These are phyloP conservation scores for Microcaecilia unicolor DNA, from an alignment of 2,797 vertebrate species.

Conservation along the genomic window DNA sequence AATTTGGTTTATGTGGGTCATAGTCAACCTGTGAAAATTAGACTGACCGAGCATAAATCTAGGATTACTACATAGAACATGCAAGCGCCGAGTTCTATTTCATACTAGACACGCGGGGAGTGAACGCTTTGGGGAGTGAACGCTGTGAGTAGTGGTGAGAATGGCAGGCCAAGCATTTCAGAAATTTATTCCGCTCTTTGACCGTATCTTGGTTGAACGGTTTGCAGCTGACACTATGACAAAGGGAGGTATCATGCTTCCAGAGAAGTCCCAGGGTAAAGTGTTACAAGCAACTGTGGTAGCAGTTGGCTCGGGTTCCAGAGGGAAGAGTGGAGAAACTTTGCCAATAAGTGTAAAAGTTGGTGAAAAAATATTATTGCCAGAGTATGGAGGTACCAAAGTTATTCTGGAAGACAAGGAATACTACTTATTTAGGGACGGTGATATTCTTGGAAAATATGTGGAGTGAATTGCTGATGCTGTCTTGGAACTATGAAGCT, in stretches of 20 bases:
- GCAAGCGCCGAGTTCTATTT: too few relatives aligned
- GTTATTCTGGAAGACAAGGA: slow-evolving; percentile 90
- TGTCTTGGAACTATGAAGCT: slow-evolving; percentile 32
- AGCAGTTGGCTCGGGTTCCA: slow-evolving; percentile 74
- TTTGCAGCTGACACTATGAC: slow-evolving; percentile 77
- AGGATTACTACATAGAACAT: too few relatives aligned
- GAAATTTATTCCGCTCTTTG: slow-evolving; percentile 89
- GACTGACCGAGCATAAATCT: too few relatives aligned
- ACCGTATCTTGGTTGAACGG: slow-evolving; percentile 89
- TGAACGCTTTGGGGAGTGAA: too few relatives aligned
- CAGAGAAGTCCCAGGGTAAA: slow-evolving; percentile 90
- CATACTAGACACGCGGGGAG: too few relatives aligned
- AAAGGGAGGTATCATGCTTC: slow-evolving; percentile 95
- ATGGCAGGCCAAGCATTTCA: slow-evolving; percentile 81
- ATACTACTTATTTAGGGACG: slow-evolving; percentile 93
- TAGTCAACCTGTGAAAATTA: too few relatives aligned
- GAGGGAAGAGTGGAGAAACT: slow-evolving; percentile 72
- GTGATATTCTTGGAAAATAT: slow-evolving; percentile 92
- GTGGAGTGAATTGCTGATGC: slow-evolving; percentile 57
- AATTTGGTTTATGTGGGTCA: too few relatives aligned
- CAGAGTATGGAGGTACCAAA: slow-evolving; percentile 95
- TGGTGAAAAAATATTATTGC: slow-evolving; percentile 89
- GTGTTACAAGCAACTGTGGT: slow-evolving; percentile 87
- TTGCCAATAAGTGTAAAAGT: slow-evolving; percentile 79
- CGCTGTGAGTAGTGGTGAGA: too few relatives aligned